Evolutionary conservation across 2,888 invertebrate species (phyloP).

Genomic region (Piscicola geometra): DNA sequence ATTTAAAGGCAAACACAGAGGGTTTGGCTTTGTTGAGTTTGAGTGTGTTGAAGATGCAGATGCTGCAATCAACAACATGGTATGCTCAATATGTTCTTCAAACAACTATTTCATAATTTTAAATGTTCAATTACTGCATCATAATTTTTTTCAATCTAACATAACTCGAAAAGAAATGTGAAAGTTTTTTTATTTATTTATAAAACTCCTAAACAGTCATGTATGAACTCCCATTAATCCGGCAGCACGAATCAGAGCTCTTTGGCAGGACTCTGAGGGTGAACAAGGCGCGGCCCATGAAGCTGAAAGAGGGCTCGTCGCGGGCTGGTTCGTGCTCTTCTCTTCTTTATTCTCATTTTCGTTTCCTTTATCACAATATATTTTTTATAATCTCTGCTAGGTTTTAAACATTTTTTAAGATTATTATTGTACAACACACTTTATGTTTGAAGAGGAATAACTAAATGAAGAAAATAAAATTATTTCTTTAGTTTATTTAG

Average conservation of each 20-base stretch:
- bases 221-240: constrained; percentile 34
- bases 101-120: constrained; percentile 3
- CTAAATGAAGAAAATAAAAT: no score
- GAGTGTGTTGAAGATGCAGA: constrained; percentile 96
- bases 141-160: not conserved
- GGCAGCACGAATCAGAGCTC: constrained; percentile 89
- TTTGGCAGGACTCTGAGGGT: constrained; percentile 93
- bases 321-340: constrained; percentile 64
- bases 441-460: no score
- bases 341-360: no score
- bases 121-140: not conserved
- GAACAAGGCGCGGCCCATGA: constrained; percentile 92
- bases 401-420: no score
- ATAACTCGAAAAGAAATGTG: no score
- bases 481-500: no score
- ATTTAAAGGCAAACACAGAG: constrained; percentile 79
- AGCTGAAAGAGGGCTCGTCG: constrained; percentile 83
- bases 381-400: no score
- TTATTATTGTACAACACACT: no score
- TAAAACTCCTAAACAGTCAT: no score
- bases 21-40: constrained; percentile 98
- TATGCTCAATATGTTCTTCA: constrained; percentile 53
- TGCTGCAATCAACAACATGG: constrained; percentile 98
- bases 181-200: no score
- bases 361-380: no score